Evolutionary conservation across 2,888 invertebrate species (phyloP), one percentile per base, ranked within the genome.

Genomic region (Cancer borealis): DNA sequence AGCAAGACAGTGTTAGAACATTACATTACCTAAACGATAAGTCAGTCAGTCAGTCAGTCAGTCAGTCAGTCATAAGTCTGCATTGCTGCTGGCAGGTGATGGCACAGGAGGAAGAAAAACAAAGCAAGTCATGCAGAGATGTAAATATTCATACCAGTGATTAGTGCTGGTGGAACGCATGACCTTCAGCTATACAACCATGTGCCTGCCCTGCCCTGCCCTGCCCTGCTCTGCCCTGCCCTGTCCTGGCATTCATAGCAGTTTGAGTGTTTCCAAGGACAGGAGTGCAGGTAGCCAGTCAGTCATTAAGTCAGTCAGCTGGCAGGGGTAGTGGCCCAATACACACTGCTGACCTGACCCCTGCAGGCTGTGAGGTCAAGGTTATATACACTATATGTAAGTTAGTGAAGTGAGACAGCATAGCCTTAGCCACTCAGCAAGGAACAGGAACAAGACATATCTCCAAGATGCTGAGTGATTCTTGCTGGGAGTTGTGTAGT

Each of bases 161-260:
- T 79, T 26, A 60, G 21, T 4, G 21, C 60, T 60, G 17, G 3
- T 21, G 2, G 39, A 39, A 39, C 60, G 17, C 60, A 60, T 60
- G 21, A 60, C 60, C 60, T 60, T 60, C 39, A 60, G 21, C 60
- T 60, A 60, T 21, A 14, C 60, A 39, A 39, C 39, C 39, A 39
- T 39, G 39, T 60, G 21, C 60, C 60, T 60, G 60, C 17, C 60
- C 60, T 60, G 21, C 60, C 17, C 14, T 12, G 54, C 12, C 54
- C n/a, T 73, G 4, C 66, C 66, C 17, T 73, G n/a, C 17, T 26
- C 26, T 26, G 73, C 8, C 73, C n/a, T 39, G 39, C 30, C 84
- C 39, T 39, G 84, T 84, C 84, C 84, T 84, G 84, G 84, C 84
- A 84, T 84, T 84, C 84, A 84, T 39, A 39, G 12, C 39, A 10